Conservation (phyloP, 2,113 vertebrate genomes). For the Turnix velox region DNA sequence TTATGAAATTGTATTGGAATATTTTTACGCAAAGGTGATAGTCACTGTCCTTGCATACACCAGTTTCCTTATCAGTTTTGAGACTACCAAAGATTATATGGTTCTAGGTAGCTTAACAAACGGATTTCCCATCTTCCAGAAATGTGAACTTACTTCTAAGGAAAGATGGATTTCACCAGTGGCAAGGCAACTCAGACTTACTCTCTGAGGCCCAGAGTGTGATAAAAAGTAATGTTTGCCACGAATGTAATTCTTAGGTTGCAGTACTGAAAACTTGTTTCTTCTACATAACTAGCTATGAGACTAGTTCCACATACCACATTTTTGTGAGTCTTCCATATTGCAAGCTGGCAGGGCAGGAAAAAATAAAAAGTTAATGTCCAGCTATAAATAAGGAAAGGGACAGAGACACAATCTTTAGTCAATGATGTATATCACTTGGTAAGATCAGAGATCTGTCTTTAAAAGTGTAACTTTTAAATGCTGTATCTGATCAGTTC, state of each 20-base stretch:
- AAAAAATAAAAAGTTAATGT: background rate
- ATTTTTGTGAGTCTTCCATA: background rate
- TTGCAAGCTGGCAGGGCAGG: background rate
- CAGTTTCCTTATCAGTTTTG: background rate
- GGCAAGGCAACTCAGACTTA: background rate
- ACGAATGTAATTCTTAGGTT: background rate
- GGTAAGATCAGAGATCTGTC: background rate
- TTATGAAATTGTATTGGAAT: background rate
- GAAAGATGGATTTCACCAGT: background rate
- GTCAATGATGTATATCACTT: background rate
- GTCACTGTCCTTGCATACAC: background rate
- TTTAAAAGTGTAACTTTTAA: background rate
- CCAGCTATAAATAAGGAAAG: background rate
- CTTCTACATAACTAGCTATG: background rate
- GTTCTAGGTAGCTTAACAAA: background rate
- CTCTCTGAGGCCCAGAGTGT: background rate
- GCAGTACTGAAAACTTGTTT: background rate
- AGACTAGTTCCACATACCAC: background rate
- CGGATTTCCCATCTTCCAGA: background rate
- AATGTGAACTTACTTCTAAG: background rate
- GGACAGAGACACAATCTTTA: background rate
- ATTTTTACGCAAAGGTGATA: background rate
- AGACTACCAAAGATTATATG: background rate
- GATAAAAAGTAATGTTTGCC: background rate
- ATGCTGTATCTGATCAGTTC: background rate